A percentile compares a stretch with the other conserved stretches of the same genome.
Conservation (phyloP, 2,797 vertebrate genomes). For the Micromesistius poutassou region DNA sequence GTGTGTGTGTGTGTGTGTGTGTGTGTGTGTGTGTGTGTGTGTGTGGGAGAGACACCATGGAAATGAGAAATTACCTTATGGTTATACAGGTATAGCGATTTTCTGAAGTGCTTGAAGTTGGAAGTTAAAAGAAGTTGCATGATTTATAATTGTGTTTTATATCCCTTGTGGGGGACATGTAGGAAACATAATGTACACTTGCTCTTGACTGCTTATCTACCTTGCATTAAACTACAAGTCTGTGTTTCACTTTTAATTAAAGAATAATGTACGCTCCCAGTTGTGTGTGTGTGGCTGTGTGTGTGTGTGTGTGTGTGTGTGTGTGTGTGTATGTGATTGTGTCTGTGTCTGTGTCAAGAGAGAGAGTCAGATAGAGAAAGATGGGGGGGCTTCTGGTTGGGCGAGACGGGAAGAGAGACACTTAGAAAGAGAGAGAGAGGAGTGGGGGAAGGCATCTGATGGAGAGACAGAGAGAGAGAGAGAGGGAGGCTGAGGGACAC, state of each 20-base stretch:
- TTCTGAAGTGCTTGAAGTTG: neutral
- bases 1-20: constrained; percentile 2
- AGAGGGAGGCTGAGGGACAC: too few species aligned
- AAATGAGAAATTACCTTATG: neutral
- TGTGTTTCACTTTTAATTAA: neutral
- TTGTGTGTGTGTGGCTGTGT: neutral
- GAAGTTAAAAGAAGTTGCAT: neutral
- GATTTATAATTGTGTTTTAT: neutral
- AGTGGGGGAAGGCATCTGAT: constrained; percentile 42
- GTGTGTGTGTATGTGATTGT: neutral
- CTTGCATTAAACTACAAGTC: neutral
- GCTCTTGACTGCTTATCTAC: neutral
- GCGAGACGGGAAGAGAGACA: neutral
- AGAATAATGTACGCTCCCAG: neutral
- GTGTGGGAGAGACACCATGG: neutral
- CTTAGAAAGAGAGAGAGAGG: constrained; percentile 51
- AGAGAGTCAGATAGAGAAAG: neutral
- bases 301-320: neutral
- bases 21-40: neutral
- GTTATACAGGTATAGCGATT: neutral
- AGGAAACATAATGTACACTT: neutral
- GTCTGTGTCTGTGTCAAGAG: neutral
- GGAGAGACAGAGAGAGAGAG: constrained; percentile 38
- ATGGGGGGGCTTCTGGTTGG: neutral
- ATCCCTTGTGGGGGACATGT: constrained; percentile 2